These are phyloP conservation scores for Lissocephala sabroskyi DNA, from an alignment of 2,888 invertebrate genomes.

Conservation along the genomic window DNA sequence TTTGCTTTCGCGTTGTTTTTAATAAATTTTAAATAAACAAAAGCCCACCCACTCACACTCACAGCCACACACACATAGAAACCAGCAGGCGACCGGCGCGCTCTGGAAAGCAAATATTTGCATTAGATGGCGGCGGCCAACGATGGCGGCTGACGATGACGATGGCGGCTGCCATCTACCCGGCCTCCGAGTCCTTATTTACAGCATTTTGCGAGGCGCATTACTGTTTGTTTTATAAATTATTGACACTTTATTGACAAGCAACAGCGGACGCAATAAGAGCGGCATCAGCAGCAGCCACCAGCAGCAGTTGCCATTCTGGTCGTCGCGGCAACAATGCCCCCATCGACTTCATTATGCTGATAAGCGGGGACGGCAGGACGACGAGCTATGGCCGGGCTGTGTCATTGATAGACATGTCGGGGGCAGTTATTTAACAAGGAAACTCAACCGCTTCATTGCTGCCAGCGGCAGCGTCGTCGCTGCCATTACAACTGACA, in stretches of 20 bases:
- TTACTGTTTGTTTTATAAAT: slow-evolving; percentile 62
- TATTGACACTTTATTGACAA: slow-evolving; percentile 65
- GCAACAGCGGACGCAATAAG: slow-evolving; percentile 13
- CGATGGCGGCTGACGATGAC: not conserved
- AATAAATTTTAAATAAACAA: slow-evolving; percentile 63
- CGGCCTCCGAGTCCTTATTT: slow-evolving; percentile 22
- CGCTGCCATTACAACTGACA: no score
- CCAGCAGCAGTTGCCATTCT: not conserved
- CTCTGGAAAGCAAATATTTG: slow-evolving; percentile 49
- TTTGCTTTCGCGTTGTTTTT: slow-evolving; percentile 33
- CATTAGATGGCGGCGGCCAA: slow-evolving; percentile 40
- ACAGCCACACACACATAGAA: slow-evolving; percentile 1
- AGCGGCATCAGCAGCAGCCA: slow-evolving; percentile 6
- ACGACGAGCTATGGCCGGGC: no score
- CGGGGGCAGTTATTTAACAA: no score
- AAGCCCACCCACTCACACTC: slow-evolving; percentile 7
- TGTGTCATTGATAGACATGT: no score
- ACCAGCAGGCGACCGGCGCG: slow-evolving; percentile 14
- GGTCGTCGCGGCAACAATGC: slow-evolving; percentile 25
- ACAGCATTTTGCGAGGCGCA: slow-evolving; percentile 38
- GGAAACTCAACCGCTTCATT: no score
- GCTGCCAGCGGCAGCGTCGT: no score
- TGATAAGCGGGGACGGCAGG: no score
- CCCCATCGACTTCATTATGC: slow-evolving; percentile 39
- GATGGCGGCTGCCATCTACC: not conserved